These are phyloP conservation scores for Rhamnusium bicolor DNA, from an alignment of 2,888 invertebrate species.

Conservation along the genomic window DNA sequence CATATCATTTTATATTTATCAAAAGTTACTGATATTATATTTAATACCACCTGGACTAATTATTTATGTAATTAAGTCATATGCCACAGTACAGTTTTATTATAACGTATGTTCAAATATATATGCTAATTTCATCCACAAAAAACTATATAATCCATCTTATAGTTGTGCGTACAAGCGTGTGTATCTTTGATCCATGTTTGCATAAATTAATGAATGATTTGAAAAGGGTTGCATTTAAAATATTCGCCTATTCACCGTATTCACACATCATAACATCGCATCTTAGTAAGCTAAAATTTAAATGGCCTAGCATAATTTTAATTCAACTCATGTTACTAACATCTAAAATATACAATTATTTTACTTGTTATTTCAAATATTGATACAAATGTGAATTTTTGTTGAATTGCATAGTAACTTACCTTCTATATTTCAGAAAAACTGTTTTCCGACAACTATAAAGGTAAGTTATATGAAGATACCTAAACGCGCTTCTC, in stretches of 20 bases:
- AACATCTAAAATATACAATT: too few species aligned
- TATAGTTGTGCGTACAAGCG: background rate
- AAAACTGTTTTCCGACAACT: too few species aligned
- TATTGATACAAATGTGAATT: too few species aligned
- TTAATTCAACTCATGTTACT: too few species aligned
- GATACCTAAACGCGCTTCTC: too few species aligned
- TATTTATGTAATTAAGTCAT: background rate
- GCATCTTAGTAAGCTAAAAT: background rate
- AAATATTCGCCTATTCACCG: background rate
- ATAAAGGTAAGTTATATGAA: too few species aligned
- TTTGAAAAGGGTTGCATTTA: constrained; percentile 8
- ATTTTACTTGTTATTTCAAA: too few species aligned
- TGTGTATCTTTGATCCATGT: background rate
- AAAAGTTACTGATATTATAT: background rate
- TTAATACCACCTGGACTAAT: background rate
- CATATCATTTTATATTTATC: background rate
- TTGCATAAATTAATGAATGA: background rate
- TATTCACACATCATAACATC: constrained; percentile 7
- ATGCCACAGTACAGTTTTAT: background rate
- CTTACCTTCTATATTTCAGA: too few species aligned
- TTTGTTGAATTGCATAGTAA: too few species aligned
- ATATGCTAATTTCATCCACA: constrained; percentile 4
- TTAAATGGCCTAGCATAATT: background rate
- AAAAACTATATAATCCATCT: background rate
- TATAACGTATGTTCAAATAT: background rate